These are phyloP conservation scores for Lithodes maja DNA, from an alignment of 2,888 invertebrate genomes.

Conservation along the genomic window DNA sequence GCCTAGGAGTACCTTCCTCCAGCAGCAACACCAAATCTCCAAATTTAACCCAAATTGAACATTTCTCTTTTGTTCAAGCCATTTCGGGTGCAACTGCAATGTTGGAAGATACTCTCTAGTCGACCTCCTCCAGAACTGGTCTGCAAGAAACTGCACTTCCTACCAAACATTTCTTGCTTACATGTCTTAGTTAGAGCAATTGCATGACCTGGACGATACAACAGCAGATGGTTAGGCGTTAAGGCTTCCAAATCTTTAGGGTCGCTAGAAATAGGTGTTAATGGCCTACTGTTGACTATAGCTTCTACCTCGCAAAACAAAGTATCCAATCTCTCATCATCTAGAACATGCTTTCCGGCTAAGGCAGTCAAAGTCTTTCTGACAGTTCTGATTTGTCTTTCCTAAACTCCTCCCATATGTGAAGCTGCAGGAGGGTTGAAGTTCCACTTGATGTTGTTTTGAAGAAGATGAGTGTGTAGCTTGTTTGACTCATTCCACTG, in stretches of 20 bases:
- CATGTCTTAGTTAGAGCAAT: conserved; percentile 14
- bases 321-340: conserved; percentile 34
- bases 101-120: conserved; percentile 25
- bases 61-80: not conserved
- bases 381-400: conserved; percentile 42
- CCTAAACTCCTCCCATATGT: conserved; percentile 43
- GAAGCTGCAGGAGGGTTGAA: conserved; percentile 44
- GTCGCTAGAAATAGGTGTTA: conserved; percentile 18
- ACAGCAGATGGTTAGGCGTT: conserved; percentile 38
- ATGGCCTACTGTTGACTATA: conserved; percentile 33
- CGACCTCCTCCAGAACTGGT: conserved; percentile 41
- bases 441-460: conserved; percentile 23
- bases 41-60: too few species aligned
- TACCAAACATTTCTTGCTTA: conserved; percentile 14
- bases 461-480: conserved; percentile 11
- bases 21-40: too few species aligned
- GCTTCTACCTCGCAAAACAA: conserved; percentile 25
- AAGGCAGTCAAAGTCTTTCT: conserved; percentile 19
- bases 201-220: conserved; percentile 20
- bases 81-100: conserved; percentile 29
- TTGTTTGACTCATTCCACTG: conserved; percentile 8
- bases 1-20: too few species aligned
- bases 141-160: conserved; percentile 32
- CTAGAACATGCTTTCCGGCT: conserved; percentile 13
- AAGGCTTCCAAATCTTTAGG: conserved; percentile 22